Evolutionary conservation across 2,113 vertebrate species (phyloP).

Genomic region (Zingel zingel): DNA sequence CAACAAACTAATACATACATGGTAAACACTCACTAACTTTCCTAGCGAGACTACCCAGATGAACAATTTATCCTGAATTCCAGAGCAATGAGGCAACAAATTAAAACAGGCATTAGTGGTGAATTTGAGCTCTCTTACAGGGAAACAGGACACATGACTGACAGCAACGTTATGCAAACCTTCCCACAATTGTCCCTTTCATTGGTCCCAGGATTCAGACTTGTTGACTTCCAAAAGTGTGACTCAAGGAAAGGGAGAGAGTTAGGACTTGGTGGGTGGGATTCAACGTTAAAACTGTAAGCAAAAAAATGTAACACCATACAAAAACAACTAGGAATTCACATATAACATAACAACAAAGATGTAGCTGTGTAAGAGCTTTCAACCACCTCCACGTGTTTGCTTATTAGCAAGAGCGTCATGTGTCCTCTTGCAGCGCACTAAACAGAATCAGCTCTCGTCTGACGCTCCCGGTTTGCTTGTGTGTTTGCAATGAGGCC

Average conservation of each 20-base stretch:
- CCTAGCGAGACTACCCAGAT: constrained; percentile 34
- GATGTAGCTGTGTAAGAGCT: constrained; percentile 24
- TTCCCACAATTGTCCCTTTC: constrained; percentile 76
- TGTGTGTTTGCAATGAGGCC: constrained; percentile 9
- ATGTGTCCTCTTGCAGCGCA: constrained; percentile 51
- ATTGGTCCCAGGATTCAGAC: constrained; percentile 62
- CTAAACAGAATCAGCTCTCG: constrained; percentile 55
- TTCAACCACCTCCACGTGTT: constrained; percentile 52
- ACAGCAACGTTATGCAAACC: constrained; percentile 71
- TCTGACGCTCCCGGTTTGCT: constrained; percentile 47
- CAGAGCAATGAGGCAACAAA: constrained; percentile 78
- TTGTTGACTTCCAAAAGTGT: constrained; percentile 55
- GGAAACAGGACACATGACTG: constrained; percentile 77
- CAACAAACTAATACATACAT: constrained; percentile 50
- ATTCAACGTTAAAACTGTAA: constrained; percentile 33
- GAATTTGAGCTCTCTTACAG: constrained; percentile 68
- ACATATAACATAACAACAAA: constrained; percentile 20
- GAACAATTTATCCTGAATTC: constrained; percentile 69
- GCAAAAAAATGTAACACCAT: constrained; percentile 10
- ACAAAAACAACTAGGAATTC: constrained; percentile 8
- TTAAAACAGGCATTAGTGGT: constrained; percentile 72
- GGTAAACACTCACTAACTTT: constrained; percentile 41
- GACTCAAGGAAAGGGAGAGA: constrained; percentile 53
- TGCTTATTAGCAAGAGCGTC: constrained; percentile 55
- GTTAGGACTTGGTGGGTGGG: constrained; percentile 52